Percentiles rank a stretch among this genome's conserved stretches.
Evolutionary conservation across 1,140 invertebrate genomes (phyloP).

Genomic region (Drosophila eugracilis): DNA sequence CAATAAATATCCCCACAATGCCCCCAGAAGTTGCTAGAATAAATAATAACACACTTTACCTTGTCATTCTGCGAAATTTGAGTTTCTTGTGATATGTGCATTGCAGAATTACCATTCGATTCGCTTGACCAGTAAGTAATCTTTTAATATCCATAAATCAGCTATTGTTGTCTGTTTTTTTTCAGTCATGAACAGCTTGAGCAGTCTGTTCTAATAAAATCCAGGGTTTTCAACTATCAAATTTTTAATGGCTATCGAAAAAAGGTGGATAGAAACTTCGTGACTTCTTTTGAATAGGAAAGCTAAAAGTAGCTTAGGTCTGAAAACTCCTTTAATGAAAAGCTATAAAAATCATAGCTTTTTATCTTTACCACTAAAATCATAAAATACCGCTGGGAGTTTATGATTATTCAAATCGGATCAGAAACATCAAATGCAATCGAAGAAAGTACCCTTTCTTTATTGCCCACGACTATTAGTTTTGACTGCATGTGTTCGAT

Average conservation of each 20-base stretch:
- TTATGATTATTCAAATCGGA: conserved; percentile 6
- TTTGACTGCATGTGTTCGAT: conserved; percentile 39
- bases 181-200: too few relatives aligned
- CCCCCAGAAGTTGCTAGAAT: conserved; percentile 39
- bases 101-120: conserved; percentile 12
- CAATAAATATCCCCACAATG: conserved; percentile 24
- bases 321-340: too few relatives aligned
- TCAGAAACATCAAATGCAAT: conserved; percentile 7
- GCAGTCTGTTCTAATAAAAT: too few relatives aligned
- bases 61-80: conserved; percentile 37
- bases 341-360: background rate
- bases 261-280: too few relatives aligned
- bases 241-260: background rate
- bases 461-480: conserved; percentile 31
- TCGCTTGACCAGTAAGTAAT: conserved; percentile 11
- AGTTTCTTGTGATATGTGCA: conserved; percentile 17
- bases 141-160: conserved; percentile 35
- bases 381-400: background rate
- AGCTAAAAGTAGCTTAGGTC: too few relatives aligned
- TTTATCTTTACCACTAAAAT: background rate
- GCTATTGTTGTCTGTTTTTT: conserved; percentile 9
- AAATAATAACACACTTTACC: conserved; percentile 45
- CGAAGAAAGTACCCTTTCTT: conserved; percentile 21
- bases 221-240: background rate
- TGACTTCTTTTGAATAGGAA: too few relatives aligned